phyloP scores from a whole-genome alignment of 2,113 vertebrate genomes.

The Clarias magur region DNA sequence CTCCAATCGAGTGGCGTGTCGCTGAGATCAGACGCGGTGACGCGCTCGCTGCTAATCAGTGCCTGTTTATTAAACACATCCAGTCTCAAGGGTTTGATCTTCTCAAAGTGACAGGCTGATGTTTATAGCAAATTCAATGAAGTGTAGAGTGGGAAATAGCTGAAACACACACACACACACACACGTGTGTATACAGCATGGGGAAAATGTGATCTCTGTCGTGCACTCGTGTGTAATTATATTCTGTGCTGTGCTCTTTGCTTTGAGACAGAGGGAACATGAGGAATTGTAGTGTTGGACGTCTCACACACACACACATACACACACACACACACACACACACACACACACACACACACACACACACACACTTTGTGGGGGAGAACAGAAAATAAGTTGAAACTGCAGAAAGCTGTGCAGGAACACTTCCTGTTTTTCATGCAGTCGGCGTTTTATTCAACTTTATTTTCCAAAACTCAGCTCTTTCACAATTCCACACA shows the following conservation, averaged over 20 bases:
- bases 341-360: conserved; percentile 6
- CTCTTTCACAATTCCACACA: conserved; percentile 14
- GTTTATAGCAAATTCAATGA: conserved; percentile 43
- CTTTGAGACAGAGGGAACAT: neutral
- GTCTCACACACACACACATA: neutral
- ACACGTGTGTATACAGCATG: neutral
- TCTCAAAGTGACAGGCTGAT: conserved; percentile 33
- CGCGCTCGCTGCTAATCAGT: conserved; percentile 23
- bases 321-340: conserved; percentile 3
- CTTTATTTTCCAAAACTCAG: neutral
- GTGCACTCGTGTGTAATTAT: conserved; percentile 25
- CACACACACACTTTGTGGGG: conserved; percentile 8
- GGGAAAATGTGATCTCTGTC: conserved; percentile 3
- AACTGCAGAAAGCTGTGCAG: conserved; percentile 19
- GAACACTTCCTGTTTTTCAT: conserved; percentile 40
- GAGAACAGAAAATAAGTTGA: conserved; percentile 18
- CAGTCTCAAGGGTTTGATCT: neutral
- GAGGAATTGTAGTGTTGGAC: neutral
- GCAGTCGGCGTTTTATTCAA: neutral
- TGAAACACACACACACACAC: conserved; percentile 24
- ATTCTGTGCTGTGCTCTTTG: conserved; percentile 10
- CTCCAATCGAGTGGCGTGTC: neutral
- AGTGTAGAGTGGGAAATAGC: conserved; percentile 33
- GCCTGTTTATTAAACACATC: conserved; percentile 40
- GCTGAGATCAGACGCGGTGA: neutral